These are phyloP conservation scores for Mus spicilegus DNA, from an alignment of 2,113 vertebrate species.

Conservation along the genomic window DNA sequence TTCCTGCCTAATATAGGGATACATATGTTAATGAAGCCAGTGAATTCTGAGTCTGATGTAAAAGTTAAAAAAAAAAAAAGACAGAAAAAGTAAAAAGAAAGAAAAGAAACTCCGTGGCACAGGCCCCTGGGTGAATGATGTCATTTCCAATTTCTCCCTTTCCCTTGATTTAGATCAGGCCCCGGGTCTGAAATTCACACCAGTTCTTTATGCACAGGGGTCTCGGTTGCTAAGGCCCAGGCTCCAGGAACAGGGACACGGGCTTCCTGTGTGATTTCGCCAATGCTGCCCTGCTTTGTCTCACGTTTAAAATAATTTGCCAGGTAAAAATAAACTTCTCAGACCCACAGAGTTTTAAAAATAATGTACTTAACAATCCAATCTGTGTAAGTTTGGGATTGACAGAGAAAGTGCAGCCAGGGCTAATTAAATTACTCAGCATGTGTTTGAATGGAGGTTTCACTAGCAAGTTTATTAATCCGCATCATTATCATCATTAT, in stretches of 20 bases:
- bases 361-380: conserved; percentile 90
- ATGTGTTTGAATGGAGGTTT: conserved; percentile 88
- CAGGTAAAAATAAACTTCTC: conserved; percentile 92
- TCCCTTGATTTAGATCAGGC: conserved; percentile 94
- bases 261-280: conserved; percentile 92
- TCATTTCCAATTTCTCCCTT: conserved; percentile 92
- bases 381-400: conserved; percentile 86
- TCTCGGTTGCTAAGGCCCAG: conserved; percentile 83
- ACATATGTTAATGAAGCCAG: conserved; percentile 85
- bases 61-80: conserved; percentile 80
- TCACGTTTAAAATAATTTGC: conserved; percentile 94
- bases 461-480: conserved; percentile 78
- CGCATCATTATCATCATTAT: conserved; percentile 84
- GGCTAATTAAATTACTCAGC: conserved; percentile 88
- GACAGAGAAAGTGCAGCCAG: conserved; percentile 88
- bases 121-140: conserved; percentile 94
- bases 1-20: conserved; percentile 82
- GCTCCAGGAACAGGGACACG: conserved; percentile 87
- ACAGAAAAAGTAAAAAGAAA: conserved; percentile 73
- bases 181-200: conserved; percentile 94
- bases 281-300: conserved; percentile 90
- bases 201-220: conserved; percentile 93
- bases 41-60: conserved; percentile 87
- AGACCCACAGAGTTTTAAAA: conserved; percentile 84
- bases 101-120: conserved; percentile 86